phyloP scores from a whole-genome alignment of 2,888 invertebrate genomes.

The Drepana falcataria region DNA sequence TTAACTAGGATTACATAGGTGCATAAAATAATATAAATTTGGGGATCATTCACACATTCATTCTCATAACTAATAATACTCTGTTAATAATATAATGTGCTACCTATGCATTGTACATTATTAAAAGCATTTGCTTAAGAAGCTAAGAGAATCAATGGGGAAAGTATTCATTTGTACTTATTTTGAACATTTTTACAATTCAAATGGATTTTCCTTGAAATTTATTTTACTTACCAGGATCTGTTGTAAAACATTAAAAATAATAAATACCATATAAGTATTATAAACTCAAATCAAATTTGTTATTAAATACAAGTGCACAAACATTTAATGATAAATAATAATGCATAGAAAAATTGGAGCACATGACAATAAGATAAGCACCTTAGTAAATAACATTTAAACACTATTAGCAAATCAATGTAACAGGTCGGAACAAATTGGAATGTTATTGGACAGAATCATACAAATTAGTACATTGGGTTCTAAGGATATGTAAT shows the following conservation, averaged over 20 bases:
- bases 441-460: slow-evolving; percentile 2
- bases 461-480: not conserved
- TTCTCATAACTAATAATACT: not conserved
- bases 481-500: slow-evolving; percentile 1
- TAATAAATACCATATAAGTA: too few relatives aligned
- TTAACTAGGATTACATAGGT: not conserved
- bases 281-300: too few relatives aligned
- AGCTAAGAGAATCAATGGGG: too few relatives aligned
- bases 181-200: not conserved
- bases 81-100: too few relatives aligned
- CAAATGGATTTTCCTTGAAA: not conserved
- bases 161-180: not conserved
- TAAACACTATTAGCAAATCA: not conserved
- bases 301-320: too few relatives aligned
- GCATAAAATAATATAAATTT: not conserved
- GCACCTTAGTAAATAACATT: not conserved
- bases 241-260: too few relatives aligned
- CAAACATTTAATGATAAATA: too few relatives aligned
- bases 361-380: not conserved
- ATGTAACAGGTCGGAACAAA: not conserved
- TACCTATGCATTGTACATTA: too few relatives aligned
- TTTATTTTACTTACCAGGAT: too few relatives aligned
- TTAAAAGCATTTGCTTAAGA: too few relatives aligned
- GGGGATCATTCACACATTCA: not conserved
- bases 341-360: too few relatives aligned